Base-by-base conservation (phyloP, 2,113 vertebrate species). In the Brachypteracias leptosomus region DNA sequence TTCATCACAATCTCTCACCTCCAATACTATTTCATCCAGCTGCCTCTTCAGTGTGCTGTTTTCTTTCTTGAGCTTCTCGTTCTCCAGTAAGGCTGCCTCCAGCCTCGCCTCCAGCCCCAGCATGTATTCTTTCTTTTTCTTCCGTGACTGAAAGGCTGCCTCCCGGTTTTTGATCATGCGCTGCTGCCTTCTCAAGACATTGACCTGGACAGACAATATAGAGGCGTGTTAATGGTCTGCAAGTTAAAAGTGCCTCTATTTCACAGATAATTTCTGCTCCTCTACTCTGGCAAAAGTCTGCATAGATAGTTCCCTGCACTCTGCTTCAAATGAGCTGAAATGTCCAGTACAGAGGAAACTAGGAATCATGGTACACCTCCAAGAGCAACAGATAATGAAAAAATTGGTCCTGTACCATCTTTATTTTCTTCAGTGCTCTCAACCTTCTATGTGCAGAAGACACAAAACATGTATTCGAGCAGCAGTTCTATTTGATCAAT, bases 111-210 rank as follows among this genome's bases (percentile, higher is more conserved):
- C 99, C 84, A 99, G 96, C 1, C 98, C 98, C 47, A 99, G 93
- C 98, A 99, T 97, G 84, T 99, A 99, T 80, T 99, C 99, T 55
- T 99, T 99, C 96, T 99, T 99, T 94, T 99, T 99, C 94, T 98
- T 99, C 52, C 99, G 98, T 4, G 99, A 99, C 72, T 99, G 97
- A 40, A 99, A 99, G 2, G 99, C 99, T 2, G 99, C 99, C 96
- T 99, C 99, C 0, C 99, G 98, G 96, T 99, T 99, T 98, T 99
- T 99, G 86, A 99, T 99, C 99, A 99, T 99, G 38, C 99, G 98
- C 75, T 99, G 99, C 92, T 99, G 99, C 76, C 98, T 98, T 94
- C 98, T 98, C 62, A 98, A 97, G 44, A 99, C 94, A 33, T 97
- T 99, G 16, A 98, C 95, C 99, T 99, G 74, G 36, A 18, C n/a